phyloP scores from a whole-genome alignment of 2,113 vertebrate species.

The Leucoraja erinaceus region DNA sequence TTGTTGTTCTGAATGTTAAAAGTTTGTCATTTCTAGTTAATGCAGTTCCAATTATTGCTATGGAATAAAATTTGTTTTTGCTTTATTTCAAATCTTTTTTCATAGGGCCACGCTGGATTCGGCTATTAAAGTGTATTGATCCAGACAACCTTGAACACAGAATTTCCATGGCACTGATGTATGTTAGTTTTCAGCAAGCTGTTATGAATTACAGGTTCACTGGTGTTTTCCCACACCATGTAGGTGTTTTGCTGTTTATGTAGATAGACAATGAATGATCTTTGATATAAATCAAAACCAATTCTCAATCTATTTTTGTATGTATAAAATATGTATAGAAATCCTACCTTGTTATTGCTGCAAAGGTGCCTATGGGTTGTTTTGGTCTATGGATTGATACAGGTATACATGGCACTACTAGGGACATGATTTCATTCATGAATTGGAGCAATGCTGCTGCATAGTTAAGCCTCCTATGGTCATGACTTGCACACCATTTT shows the following conservation, averaged over 20 bases:
- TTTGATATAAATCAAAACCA: not conserved
- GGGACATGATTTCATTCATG: not conserved
- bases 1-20: not conserved
- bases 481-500: not conserved
- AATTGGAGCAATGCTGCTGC: not conserved
- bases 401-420: not conserved
- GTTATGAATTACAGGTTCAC: not conserved
- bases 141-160: not conserved
- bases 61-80: not conserved
- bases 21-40: not conserved
- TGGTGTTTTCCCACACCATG: not conserved
- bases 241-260: not conserved
- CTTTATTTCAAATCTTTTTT: conserved; percentile 5
- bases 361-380: not conserved
- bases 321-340: not conserved
- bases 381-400: not conserved
- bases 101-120: conserved; percentile 25
- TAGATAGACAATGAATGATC: not conserved
- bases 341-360: not conserved
- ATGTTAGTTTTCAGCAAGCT: not conserved
- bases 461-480: not conserved
- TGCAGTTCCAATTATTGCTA: not conserved
- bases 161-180: not conserved
- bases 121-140: not conserved
- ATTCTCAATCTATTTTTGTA: conserved; percentile 6